Percentiles rank a stretch among this genome's conserved stretches.
Evolutionary conservation across 2,113 vertebrate species (phyloP).

Genomic region (Zeus faber): DNA sequence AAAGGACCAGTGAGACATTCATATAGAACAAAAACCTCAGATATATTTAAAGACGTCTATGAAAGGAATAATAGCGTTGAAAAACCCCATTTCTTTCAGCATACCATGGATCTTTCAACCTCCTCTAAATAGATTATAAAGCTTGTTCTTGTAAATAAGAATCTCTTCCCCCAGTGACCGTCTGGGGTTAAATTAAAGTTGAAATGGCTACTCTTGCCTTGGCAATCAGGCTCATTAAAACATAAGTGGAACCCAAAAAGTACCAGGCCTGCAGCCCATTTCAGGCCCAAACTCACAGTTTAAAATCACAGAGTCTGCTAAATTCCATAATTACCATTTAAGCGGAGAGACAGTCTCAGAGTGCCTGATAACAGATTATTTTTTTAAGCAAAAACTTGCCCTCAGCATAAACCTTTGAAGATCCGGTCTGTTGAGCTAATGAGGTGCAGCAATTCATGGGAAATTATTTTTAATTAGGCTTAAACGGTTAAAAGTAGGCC

Average conservation of each 20-base stretch:
- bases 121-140: too few species aligned
- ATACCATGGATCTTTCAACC: too few species aligned
- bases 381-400: constrained; percentile 13
- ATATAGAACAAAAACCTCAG: too few species aligned
- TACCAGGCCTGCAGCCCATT: not conserved
- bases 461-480: constrained; percentile 29
- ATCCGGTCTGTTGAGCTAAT: constrained; percentile 28
- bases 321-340: constrained; percentile 18
- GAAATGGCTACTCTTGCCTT: not conserved
- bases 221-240: not conserved
- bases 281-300: not conserved
- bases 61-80: too few species aligned
- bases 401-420: constrained; percentile 38
- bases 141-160: not conserved
- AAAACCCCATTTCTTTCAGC: too few species aligned
- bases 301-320: constrained; percentile 13
- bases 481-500: constrained; percentile 40
- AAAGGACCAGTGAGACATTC: too few species aligned
- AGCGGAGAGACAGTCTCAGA: not conserved
- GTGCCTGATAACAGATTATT: constrained; percentile 7
- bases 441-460: constrained; percentile 31
- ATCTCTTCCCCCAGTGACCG: not conserved
- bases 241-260: not conserved
- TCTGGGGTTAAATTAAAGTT: not conserved
- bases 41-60: too few species aligned